These are phyloP conservation scores for Nothura maculosa DNA, from an alignment of 2,797 vertebrate species.

Conservation along the genomic window DNA sequence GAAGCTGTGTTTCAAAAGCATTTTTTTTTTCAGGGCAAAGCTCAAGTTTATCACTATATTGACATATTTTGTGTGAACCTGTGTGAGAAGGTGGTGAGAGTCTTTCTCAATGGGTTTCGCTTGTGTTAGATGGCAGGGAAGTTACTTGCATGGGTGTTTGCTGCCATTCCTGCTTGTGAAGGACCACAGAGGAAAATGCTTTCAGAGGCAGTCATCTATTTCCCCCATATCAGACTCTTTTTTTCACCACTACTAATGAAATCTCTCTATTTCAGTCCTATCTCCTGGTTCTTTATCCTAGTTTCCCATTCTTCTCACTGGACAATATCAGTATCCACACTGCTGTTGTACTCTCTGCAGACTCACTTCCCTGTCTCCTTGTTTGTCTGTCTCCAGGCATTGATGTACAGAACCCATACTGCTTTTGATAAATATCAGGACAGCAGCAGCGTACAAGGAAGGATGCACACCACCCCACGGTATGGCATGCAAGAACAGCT, in stretches of 20 bases:
- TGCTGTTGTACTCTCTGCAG: not conserved
- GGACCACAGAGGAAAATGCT: too few relatives aligned
- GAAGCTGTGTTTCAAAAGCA: not conserved
- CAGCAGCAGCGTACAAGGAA: not conserved
- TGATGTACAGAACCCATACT: accelerated
- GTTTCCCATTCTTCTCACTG: not conserved
- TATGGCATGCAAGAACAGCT: not conserved
- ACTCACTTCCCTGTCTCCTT: not conserved
- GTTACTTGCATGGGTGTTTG: not conserved
- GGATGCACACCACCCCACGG: not conserved
- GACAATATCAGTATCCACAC: not conserved
- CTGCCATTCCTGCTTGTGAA: not conserved
- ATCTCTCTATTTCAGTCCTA: not conserved
- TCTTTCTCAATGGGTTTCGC: not conserved
- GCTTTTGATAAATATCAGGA: not conserved
- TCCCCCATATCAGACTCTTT: not conserved
- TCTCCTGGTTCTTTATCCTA: not conserved
- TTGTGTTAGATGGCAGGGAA: not conserved
- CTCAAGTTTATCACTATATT: not conserved
- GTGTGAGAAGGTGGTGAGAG: not conserved
- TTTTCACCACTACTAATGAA: not conserved
- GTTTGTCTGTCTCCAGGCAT: not conserved
- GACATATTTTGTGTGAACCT: not conserved
- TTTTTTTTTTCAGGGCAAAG: not conserved
- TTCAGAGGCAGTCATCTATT: not conserved